These are phyloP conservation scores for Sphinx pinastri DNA, from an alignment of 2,888 invertebrate genomes.

Conservation along the genomic window DNA sequence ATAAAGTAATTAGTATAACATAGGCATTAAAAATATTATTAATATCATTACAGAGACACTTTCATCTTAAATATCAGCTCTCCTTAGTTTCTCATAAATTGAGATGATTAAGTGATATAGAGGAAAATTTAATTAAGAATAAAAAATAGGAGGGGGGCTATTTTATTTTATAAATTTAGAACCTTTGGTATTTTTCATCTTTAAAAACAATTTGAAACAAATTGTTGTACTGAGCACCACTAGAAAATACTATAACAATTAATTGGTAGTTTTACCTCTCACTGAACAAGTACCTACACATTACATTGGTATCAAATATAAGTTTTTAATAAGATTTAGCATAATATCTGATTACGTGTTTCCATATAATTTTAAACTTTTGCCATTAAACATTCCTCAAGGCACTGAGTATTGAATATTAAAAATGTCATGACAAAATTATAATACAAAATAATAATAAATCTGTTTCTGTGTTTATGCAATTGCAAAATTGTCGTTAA, in stretches of 20 bases:
- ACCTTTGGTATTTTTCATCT: conserved; percentile 19
- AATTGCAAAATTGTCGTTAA: conserved; percentile 22
- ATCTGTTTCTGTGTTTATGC: conserved; percentile 12
- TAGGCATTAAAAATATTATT: conserved; percentile 10
- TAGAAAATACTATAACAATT: conserved; percentile 27
- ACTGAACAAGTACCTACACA: conserved; percentile 35
- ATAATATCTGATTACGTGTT: conserved; percentile 37
- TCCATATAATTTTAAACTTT: conserved; percentile 46
- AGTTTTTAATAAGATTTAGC: conserved; percentile 51
- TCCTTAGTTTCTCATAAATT: conserved; percentile 3
- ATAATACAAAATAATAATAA: conserved; percentile 5
- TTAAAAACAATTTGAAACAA: conserved; percentile 23
- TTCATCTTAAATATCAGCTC: background rate
- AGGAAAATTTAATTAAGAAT: conserved; percentile 21
- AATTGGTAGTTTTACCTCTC: conserved; percentile 28
- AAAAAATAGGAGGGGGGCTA: conserved; percentile 17
- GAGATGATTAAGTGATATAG: conserved; percentile 9
- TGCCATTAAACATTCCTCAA: conserved; percentile 48
- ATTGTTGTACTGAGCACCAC: conserved; percentile 38
- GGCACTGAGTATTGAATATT: conserved; percentile 50
- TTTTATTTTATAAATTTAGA: conserved; percentile 8
- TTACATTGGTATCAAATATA: conserved; percentile 61
- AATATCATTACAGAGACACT: background rate
- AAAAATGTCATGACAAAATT: conserved; percentile 27
- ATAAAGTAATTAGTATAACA: conserved; percentile 23